Evolutionary conservation across 2,888 invertebrate species (phyloP).

Genomic region (Oscheius onirici): DNA sequence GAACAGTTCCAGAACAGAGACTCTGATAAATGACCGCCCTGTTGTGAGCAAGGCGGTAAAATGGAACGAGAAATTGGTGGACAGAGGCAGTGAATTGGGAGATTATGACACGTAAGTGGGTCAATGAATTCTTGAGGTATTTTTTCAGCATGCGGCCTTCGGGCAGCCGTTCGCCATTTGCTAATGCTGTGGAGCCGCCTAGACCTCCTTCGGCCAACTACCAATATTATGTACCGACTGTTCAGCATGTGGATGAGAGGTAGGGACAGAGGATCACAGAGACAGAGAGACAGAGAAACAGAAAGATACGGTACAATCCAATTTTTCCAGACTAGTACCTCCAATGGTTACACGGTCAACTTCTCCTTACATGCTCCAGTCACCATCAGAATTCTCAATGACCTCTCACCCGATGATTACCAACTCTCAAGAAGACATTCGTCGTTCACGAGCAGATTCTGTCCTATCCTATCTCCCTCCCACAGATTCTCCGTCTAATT

Average conservation of each 20-base stretch:
- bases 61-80: conserved; percentile 50
- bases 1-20: conserved; percentile 30
- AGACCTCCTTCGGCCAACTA: conserved; percentile 20
- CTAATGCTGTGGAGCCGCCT: conserved; percentile 6
- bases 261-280: neutral
- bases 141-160: neutral
- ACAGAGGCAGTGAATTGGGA: conserved; percentile 25
- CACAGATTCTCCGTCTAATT: conserved; percentile 8
- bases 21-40: conserved; percentile 33
- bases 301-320: too few relatives aligned
- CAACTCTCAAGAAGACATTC: conserved; percentile 15
- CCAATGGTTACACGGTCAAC: conserved; percentile 23
- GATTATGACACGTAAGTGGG: conserved; percentile 17
- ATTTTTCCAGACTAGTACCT: conserved; percentile 10
- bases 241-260: conserved; percentile 28
- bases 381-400: conserved; percentile 30
- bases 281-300: too few relatives aligned
- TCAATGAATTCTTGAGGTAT: neutral
- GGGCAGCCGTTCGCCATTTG: conserved; percentile 26
- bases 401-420: conserved; percentile 29
- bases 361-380: conserved; percentile 32
- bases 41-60: conserved; percentile 36
- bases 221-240: conserved; percentile 30
- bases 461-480: conserved; percentile 4
- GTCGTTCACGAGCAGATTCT: conserved; percentile 4